Percentiles rank a stretch among this genome's conserved stretches.
phyloP scores from a whole-genome alignment of 1,140 invertebrate genomes.

The Drosophila lowei region DNA sequence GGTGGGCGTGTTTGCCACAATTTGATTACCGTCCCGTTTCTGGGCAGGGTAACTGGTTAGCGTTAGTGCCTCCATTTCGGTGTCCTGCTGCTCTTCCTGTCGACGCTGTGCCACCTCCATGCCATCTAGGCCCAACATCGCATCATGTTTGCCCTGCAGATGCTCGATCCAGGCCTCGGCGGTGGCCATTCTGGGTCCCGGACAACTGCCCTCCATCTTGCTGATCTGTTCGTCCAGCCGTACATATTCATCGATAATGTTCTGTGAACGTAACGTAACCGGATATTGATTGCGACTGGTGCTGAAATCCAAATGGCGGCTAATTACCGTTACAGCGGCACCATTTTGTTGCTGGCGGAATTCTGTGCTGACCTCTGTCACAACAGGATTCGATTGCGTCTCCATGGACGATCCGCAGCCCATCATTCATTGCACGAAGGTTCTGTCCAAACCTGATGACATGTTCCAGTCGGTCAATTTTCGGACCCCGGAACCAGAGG shows the following conservation, averaged over 20 bases:
- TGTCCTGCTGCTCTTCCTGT: conserved; percentile 1
- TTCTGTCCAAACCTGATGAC: conserved; percentile 26
- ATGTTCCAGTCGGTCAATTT: conserved; percentile 43
- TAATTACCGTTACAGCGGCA: conserved; percentile 48
- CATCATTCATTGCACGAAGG: conserved; percentile 63
- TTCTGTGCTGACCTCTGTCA: conserved; percentile 37
- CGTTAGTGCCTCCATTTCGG: conserved; percentile 9
- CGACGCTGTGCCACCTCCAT: conserved; percentile 18
- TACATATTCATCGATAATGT: conserved; percentile 69
- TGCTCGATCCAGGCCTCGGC: conserved; percentile 80
- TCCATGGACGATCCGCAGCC: conserved; percentile 81
- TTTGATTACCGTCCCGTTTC: conserved; percentile 48
- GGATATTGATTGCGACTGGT: conserved; percentile 41
- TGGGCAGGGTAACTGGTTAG: conserved; percentile 21
- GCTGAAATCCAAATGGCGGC: background rate
- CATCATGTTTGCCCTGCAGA: conserved; percentile 64
- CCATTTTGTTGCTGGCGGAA: conserved; percentile 49
- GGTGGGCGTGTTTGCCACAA: conserved; percentile 74
- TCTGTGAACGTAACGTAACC: conserved; percentile 22
- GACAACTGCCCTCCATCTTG: conserved; percentile 71
- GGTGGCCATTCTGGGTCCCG: conserved; percentile 77
- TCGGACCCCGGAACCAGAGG: background rate
- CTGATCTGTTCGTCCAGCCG: conserved; percentile 77
- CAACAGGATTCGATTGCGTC: conserved; percentile 50
- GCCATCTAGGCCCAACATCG: conserved; percentile 66